phyloP scores from a whole-genome alignment of 2,797 vertebrate genomes.

The Phyllotis vaccarum region DNA sequence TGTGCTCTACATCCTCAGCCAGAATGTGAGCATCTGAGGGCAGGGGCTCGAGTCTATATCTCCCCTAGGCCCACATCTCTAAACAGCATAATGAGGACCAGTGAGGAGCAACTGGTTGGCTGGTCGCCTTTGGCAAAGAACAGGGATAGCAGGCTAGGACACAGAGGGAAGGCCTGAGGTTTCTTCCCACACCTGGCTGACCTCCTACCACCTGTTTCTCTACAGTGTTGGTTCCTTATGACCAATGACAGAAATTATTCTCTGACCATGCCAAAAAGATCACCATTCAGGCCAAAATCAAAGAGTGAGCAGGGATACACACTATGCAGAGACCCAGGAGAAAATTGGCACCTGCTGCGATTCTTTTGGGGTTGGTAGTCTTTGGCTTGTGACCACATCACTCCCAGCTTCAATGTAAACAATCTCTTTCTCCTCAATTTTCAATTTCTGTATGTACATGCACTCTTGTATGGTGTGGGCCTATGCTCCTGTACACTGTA shows the following conservation, averaged over 20 bases:
- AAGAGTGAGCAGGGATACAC: not conserved
- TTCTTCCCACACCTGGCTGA: not conserved
- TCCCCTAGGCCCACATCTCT: not conserved
- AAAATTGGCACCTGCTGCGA: not conserved
- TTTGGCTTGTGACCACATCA: not conserved
- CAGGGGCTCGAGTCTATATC: not conserved
- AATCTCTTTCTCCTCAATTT: not conserved
- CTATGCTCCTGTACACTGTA: too few relatives aligned
- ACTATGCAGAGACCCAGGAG: not conserved
- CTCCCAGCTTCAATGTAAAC: not conserved
- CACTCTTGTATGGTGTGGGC: too few relatives aligned
- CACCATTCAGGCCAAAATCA: not conserved
- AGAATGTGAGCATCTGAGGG: not conserved
- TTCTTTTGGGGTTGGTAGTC: not conserved
- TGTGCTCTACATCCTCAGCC: not conserved
- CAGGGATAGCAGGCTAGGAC: not conserved
- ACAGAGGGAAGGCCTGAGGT: too few relatives aligned
- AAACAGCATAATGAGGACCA: not conserved
- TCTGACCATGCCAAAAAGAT: not conserved
- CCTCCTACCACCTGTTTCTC: not conserved
- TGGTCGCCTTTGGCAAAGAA: not conserved
- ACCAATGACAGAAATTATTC: too few relatives aligned
- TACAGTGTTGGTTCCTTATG: not conserved
- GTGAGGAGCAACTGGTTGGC: not conserved
- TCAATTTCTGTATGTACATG: not conserved